These are phyloP conservation scores for Amyelois transitella DNA, from an alignment of 1,140 invertebrate genomes.

Conservation along the genomic window DNA sequence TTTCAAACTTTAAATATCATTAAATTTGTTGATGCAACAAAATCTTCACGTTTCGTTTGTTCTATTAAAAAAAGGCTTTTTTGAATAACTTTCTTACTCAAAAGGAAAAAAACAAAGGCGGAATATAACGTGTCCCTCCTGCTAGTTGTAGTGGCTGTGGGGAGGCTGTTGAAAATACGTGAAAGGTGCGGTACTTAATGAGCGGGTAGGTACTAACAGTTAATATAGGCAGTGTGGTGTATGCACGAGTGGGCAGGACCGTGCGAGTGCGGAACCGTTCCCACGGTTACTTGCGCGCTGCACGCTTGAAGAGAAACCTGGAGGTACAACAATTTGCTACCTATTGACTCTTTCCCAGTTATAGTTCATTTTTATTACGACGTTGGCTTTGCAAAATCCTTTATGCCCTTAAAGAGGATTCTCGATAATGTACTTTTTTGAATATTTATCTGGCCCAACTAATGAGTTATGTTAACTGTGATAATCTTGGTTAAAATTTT, in stretches of 20 bases:
- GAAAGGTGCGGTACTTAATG: constrained; percentile 17
- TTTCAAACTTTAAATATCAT: not conserved
- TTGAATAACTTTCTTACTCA: not conserved
- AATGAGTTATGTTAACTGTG: no score
- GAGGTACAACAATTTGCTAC: constrained; percentile 55
- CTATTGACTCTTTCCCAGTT: constrained; percentile 44
- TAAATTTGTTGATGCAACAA: not conserved
- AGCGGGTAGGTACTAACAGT: constrained; percentile 14
- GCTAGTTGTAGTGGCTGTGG: constrained; percentile 7
- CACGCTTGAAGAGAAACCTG: constrained; percentile 31
- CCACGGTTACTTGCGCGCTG: constrained; percentile 53
- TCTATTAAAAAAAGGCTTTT: no score
- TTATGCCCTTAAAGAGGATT: not conserved
- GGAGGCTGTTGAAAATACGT: constrained; percentile 25
- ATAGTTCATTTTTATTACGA: constrained; percentile 32
- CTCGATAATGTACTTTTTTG: not conserved
- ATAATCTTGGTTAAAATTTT: no score
- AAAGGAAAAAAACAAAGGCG: constrained; percentile 6
- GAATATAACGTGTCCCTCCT: constrained; percentile 12
- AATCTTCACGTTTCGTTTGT: not conserved
- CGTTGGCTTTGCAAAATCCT: constrained; percentile 12
- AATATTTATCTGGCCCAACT: no score
- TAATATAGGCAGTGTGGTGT: not conserved
- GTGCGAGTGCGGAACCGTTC: constrained; percentile 40
- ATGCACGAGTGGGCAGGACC: constrained; percentile 3